A percentile compares a stretch with the other conserved stretches of the same genome.
Evolutionary conservation across 2,888 invertebrate species (phyloP).

Genomic region (Pammene aurita): DNA sequence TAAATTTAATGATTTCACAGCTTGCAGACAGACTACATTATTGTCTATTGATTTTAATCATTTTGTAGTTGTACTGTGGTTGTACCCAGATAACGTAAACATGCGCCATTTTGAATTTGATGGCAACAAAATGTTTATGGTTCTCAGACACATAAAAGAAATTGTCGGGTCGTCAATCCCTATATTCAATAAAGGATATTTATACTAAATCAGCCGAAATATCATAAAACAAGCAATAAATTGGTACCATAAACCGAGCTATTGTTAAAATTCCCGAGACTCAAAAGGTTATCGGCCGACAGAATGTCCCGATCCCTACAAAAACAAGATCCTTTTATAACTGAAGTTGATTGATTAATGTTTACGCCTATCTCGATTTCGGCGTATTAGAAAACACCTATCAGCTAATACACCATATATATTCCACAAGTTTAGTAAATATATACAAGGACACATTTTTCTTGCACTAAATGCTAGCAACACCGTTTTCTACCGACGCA

Average conservation of each 20-base stretch:
- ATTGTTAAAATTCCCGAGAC: slow-evolving; percentile 23
- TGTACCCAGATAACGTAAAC: too few relatives aligned
- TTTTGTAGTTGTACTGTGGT: too few relatives aligned
- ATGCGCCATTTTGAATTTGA: too few relatives aligned
- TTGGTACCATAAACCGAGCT: slow-evolving; percentile 6
- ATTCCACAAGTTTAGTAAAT: too few relatives aligned
- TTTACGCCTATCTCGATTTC: slow-evolving; percentile 9
- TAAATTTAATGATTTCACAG: too few relatives aligned
- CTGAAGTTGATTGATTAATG: slow-evolving; percentile 35
- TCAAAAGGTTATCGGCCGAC: slow-evolving; percentile 16
- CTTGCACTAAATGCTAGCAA: too few relatives aligned
- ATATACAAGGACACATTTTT: too few relatives aligned
- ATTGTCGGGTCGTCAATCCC: background rate
- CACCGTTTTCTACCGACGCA: too few relatives aligned
- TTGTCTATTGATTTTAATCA: too few relatives aligned
- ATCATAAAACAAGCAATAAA: slow-evolving; percentile 2
- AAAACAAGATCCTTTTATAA: slow-evolving; percentile 12
- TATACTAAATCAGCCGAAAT: background rate
- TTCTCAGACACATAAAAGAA: too few relatives aligned
- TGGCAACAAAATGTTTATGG: too few relatives aligned
- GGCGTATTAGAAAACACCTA: slow-evolving; percentile 13
- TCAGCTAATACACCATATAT: background rate
- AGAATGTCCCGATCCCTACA: slow-evolving; percentile 9
- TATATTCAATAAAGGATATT: background rate
- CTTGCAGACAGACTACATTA: too few relatives aligned